Base-by-base conservation (phyloP, 2,888 invertebrate genomes). In the Heliconius charithonia region DNA sequence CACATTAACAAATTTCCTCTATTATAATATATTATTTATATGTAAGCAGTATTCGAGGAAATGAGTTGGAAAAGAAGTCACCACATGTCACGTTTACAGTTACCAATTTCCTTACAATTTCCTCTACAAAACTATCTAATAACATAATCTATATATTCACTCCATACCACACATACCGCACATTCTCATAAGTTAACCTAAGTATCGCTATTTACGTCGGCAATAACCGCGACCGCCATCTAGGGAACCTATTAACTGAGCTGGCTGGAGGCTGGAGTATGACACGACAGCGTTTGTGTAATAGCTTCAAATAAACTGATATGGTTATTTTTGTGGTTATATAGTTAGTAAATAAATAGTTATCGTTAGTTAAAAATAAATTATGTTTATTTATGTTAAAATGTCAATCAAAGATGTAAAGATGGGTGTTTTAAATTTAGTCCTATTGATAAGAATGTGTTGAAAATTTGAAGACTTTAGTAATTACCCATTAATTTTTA, bases 211-310 rank as follows among this genome's bases (percentile, higher is more conserved):
- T 59, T 72, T 59, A 59, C 56, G 59, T 59, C 32, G 32, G 32
- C 37, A 72, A 59, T 72, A 59, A 72, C 25, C 59, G 72, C 72
- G 72, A 25, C 32, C 32, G 32, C 72, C 72, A 59, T 59, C 56
- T 72, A 72, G 72, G 72, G 72, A 72, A 32, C 59, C 72, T 25
- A 59, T 72, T 59, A 37, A 59, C n/a, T n/a, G 72, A 32, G 37
- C 71, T 51, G 32, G 32, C 22, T 51, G 51, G 22, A 51, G 51
- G 22, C 51, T 22, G 51, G 51, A 37, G n/a, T n/a, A 56, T 32
- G 72, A 59, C 59, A 72, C 72, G 59, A 29, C 7, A 32, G 56
- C 56, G 4, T 69, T 72, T 32, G 7, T 22, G n/a, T n/a, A 59
- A n/a, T 22, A 59, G 12, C 32, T 59, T n/a, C 32, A 59, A 29